phyloP scores from a whole-genome alignment of 2,888 invertebrate species.

The Sussaba pulchella region DNA sequence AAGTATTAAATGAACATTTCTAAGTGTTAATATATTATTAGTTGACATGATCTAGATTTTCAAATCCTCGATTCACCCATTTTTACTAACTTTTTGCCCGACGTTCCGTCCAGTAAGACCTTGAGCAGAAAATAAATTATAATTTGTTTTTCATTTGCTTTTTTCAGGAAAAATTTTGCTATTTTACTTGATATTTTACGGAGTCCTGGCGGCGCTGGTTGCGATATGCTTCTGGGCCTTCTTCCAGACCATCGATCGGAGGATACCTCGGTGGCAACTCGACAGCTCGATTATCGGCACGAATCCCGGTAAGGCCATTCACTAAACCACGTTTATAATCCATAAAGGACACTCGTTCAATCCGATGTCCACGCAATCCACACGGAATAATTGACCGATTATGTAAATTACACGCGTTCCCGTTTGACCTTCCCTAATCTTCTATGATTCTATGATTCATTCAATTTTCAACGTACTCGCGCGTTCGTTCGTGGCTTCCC shows the following conservation, averaged over 20 bases:
- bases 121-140: neutral
- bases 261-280: constrained; percentile 95
- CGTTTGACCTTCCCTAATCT: constrained; percentile 66
- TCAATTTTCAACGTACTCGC: constrained; percentile 62
- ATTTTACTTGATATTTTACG: constrained; percentile 98
- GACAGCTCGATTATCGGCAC: constrained; percentile 95
- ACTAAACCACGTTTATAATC: neutral
- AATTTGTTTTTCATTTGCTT: constrained; percentile 44
- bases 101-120: neutral
- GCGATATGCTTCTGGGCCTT: constrained; percentile 98
- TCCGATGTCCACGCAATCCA: constrained; percentile 42
- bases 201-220: constrained; percentile 95
- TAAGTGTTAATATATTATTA: too few species aligned
- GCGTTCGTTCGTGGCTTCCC: constrained; percentile 2
- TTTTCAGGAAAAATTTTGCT: constrained; percentile 94
- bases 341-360: constrained; percentile 32
- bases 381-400: constrained; percentile 61
- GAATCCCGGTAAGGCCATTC: constrained; percentile 90
- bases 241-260: constrained; percentile 94
- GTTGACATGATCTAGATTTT: too few species aligned
- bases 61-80: too few species aligned
- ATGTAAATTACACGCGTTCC: constrained; percentile 63
- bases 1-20: too few species aligned
- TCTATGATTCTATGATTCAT: constrained; percentile 63
- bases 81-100: too few species aligned